Conservation (phyloP, 2,113 vertebrate genomes). For the Sinocyclocheilus anophthalmus region DNA sequence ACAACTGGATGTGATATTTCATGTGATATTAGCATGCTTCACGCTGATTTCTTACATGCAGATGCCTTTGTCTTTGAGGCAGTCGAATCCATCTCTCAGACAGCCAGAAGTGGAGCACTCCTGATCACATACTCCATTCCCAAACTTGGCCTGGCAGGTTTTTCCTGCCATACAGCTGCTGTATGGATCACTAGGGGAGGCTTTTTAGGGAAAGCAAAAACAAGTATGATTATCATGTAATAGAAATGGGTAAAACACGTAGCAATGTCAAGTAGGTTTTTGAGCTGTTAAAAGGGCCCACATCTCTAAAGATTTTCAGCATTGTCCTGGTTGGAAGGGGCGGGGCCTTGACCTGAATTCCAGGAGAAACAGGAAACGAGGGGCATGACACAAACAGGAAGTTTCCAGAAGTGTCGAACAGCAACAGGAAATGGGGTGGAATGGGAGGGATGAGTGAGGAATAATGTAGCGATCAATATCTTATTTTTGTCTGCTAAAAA, state of each 20-base stretch:
- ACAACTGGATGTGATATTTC: too few species aligned
- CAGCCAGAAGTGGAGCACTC: slow-evolving; percentile 79
- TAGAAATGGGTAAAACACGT: background rate
- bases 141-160: slow-evolving; percentile 79
- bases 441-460: slow-evolving; percentile 64
- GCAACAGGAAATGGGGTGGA: slow-evolving; percentile 76
- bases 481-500: too few species aligned
- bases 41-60: slow-evolving; percentile 77
- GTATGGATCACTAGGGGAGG: slow-evolving; percentile 78
- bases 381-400: slow-evolving; percentile 78
- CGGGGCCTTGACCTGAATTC: slow-evolving; percentile 57
- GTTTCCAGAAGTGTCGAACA: slow-evolving; percentile 72
- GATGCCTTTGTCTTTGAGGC: slow-evolving; percentile 64
- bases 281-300: background rate
- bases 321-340: slow-evolving; percentile 53
- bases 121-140: slow-evolving; percentile 77
- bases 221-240: background rate
- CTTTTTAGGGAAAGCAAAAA: slow-evolving; percentile 41
- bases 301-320: background rate
- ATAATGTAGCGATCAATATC: slow-evolving; percentile 50
- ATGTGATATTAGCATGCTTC: too few species aligned
- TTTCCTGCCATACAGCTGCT: slow-evolving; percentile 71
- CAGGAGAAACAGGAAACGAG: slow-evolving; percentile 71
- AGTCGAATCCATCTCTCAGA: slow-evolving; percentile 86
- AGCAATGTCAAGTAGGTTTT: background rate